Percentiles rank a stretch among this genome's conserved stretches.
Evolutionary conservation across 2,888 invertebrate genomes (phyloP).

Genomic region (Pristionchus arcanus): DNA sequence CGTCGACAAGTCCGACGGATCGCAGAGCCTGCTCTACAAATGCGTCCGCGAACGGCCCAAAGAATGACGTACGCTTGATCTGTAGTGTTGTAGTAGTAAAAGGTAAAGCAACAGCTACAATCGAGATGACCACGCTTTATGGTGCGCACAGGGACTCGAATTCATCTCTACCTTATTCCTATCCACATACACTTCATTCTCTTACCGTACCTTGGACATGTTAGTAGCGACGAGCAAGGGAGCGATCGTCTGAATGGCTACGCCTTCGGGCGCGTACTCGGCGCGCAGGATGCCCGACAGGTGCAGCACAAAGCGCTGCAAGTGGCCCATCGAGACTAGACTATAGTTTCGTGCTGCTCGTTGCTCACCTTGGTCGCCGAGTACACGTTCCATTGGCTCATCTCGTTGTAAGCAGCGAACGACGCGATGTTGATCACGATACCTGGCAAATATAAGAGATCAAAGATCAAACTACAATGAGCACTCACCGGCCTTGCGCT

Average conservation of each 20-base stretch:
- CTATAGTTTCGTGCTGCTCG: not conserved
- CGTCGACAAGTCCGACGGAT: constrained; percentile 70
- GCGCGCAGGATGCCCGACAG: constrained; percentile 78
- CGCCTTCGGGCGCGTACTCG: constrained; percentile 80
- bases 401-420: constrained; percentile 87
- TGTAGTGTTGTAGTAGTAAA: not conserved
- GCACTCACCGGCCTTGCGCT: constrained; percentile 84
- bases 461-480: not conserved
- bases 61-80: constrained; percentile 55
- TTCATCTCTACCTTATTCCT: not conserved
- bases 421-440: constrained; percentile 91
- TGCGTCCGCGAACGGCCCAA: constrained; percentile 50
- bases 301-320: constrained; percentile 78
- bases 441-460: not conserved
- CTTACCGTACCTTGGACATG: constrained; percentile 68
- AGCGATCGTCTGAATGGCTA: constrained; percentile 78
- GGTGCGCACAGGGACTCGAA: not conserved
- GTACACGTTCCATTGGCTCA: constrained; percentile 85
- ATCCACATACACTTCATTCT: not conserved
- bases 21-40: constrained; percentile 66
- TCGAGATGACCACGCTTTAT: not conserved
- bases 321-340: constrained; percentile 56
- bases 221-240: constrained; percentile 78
- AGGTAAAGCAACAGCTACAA: no score
- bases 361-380: constrained; percentile 91